Evolutionary conservation across 2,113 vertebrate species (phyloP), one percentile per base, ranked within the genome.

Genomic region (Alouatta palliata): DNA sequence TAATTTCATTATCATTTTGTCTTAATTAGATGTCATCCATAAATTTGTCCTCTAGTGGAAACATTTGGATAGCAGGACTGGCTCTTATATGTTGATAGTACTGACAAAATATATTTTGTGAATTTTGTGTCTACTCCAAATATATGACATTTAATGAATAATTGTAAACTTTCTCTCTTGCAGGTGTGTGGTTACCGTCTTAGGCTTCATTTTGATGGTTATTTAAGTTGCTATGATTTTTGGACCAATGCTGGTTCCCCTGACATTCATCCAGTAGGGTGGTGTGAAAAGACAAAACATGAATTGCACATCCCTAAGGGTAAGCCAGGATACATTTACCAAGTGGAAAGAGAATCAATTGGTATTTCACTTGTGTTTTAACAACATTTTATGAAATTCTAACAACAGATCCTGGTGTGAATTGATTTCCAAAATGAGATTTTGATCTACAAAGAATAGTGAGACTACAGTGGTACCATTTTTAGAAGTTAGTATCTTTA

Each of bases 171-270:
- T 90, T 49, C 21, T 25, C 0, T 61, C 88, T 94, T 92, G 52
- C 93, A 98, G 98, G 98, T 98, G 21, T 98, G 97, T 93, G 98
- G 98, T 43, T 97, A 98, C 89, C 87, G 97, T 93, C 97, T 98
- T 68, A 97, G 98, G 70, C 97, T 98, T 86, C 98, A 98, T 96
- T 98, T 98, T 94, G 98, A 98, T 83, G 97, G 97, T 54, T 98
- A 97, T 94, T 98, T 98, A 71, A 98, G 98, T 92, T 98, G 98
- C 97, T 98, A 98, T 79, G 98, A 98, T 96, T 99, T 99, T 93
- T 98, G 98, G 98, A 96, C 98, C 91, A 98, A 98, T 86, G 98
- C 97, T 54, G 97, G 98, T 92, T 98, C 98, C 40, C 96, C 98
- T 12, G 98, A 98, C 52, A 98, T 98, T 76, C 98, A 97, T 82